Base-by-base conservation (phyloP, 2,113 vertebrate genomes). In the Gymnorhina tibicen region DNA sequence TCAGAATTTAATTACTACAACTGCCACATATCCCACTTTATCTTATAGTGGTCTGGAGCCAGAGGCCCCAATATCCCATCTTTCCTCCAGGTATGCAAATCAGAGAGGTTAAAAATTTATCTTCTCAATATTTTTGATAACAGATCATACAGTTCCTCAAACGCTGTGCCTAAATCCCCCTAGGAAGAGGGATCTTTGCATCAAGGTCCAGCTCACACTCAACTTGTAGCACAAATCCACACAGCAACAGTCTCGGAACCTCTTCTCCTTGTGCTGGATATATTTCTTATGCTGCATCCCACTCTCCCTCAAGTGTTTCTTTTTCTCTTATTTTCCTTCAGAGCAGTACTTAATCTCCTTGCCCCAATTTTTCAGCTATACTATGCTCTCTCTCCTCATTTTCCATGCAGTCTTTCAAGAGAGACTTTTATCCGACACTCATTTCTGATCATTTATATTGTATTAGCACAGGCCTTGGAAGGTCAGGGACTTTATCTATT, bases 401-500 rank as follows among this genome's bases (percentile, higher is more conserved):
- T 86, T 56, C 73, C 73, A 81, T 10, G 35, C 24, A 59, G n/a
- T 50, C 41, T 67, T 91, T 83, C 72, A 79, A 77, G 59, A 74
- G 1, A 83, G 47, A 69, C 33, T 77, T 93, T 83, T 39, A 80
- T 62, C 85, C 4, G 2, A 77, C 72, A 84, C 60, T 91, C 64
- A 75, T 49, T 92, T 92, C 79, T 70, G 52, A 78, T 93, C 13
- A 83, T 84, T 94, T 64, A 47, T 33, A 84, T 56, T 39, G 9
- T 46, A 88, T 81, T 90, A 91, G 68, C 24, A 58, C 7, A 84
- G 56, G 76, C 46, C 73, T 91, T 74, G 1, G 10, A 86, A 96
- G 78, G 82, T 85, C 85, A 86, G 52, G 50, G 68, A 75, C 89
- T 94, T 94, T 68, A 77, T 64, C 88, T 84, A 77, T 86, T 80